Percentiles rank a stretch among this genome's conserved stretches.
Conservation (phyloP, 2,113 vertebrate genomes). For the Calypte anna region DNA sequence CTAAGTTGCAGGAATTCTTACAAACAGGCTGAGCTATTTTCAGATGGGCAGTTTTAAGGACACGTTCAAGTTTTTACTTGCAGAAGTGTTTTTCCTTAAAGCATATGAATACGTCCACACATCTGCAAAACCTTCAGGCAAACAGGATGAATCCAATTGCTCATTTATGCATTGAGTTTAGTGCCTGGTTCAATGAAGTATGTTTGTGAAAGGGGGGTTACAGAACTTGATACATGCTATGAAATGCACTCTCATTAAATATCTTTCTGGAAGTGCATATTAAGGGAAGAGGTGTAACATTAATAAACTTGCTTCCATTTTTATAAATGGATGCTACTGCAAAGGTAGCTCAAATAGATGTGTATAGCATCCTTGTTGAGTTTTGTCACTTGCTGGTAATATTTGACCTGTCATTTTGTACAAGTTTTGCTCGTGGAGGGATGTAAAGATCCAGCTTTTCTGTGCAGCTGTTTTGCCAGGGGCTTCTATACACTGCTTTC, state of each 20-base stretch:
- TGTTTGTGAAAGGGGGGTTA: neutral
- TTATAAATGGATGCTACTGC: neutral
- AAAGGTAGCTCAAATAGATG: neutral
- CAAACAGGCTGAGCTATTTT: constrained; percentile 54
- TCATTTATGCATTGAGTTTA: neutral
- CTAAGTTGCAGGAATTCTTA: constrained; percentile 59
- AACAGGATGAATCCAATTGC: neutral
- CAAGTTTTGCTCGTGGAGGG: neutral
- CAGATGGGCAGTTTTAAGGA: constrained; percentile 56
- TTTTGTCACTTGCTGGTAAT: neutral
- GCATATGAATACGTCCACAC: neutral
- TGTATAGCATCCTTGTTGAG: neutral
- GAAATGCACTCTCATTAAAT: neutral
- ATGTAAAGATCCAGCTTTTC: neutral
- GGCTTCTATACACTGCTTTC: neutral
- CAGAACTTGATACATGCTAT: neutral
- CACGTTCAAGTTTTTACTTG: neutral
- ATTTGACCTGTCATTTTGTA: neutral
- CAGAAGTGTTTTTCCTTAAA: neutral
- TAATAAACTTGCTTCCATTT: neutral
- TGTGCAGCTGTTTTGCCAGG: neutral
- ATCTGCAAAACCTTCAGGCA: neutral
- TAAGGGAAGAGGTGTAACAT: neutral
- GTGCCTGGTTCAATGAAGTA: neutral
- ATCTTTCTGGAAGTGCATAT: neutral